A percentile compares a stretch with the other conserved stretches of the same genome.
phyloP scores from a whole-genome alignment of 2,797 vertebrate genomes.

The Mormyrus hasselquistii region DNA sequence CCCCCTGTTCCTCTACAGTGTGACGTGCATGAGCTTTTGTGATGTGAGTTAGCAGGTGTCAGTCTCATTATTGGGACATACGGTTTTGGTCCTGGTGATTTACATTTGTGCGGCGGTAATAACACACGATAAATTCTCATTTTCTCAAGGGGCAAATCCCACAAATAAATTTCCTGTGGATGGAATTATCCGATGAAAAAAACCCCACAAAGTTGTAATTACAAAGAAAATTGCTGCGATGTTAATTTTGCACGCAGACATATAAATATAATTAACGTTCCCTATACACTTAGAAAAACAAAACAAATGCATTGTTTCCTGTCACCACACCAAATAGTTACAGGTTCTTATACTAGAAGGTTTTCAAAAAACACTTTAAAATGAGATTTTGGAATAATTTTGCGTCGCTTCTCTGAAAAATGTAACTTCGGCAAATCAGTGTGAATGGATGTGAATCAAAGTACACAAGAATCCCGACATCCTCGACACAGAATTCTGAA shows the following conservation, averaged over 20 bases:
- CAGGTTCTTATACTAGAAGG: background rate
- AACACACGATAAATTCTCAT: background rate
- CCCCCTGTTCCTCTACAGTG: background rate
- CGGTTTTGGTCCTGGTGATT: background rate
- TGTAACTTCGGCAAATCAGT: background rate
- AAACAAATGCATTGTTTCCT: conserved; percentile 11
- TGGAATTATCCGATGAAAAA: background rate
- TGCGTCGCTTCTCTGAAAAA: background rate
- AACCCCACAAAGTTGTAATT: background rate
- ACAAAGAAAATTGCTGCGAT: background rate
- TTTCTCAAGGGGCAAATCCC: background rate
- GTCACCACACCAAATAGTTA: conserved; percentile 10
- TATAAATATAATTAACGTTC: background rate
- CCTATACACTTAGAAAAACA: background rate
- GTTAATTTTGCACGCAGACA: background rate
- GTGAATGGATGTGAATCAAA: background rate
- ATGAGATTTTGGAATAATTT: background rate
- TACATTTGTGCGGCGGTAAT: background rate
- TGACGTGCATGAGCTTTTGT: background rate
- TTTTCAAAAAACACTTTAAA: background rate
- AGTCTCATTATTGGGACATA: background rate
- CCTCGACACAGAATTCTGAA: background rate
- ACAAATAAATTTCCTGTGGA: background rate
- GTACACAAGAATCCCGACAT: background rate
- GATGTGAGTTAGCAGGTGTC: background rate